Evolutionary conservation across 2,888 invertebrate genomes (phyloP).

Genomic region (Panopea generosa): DNA sequence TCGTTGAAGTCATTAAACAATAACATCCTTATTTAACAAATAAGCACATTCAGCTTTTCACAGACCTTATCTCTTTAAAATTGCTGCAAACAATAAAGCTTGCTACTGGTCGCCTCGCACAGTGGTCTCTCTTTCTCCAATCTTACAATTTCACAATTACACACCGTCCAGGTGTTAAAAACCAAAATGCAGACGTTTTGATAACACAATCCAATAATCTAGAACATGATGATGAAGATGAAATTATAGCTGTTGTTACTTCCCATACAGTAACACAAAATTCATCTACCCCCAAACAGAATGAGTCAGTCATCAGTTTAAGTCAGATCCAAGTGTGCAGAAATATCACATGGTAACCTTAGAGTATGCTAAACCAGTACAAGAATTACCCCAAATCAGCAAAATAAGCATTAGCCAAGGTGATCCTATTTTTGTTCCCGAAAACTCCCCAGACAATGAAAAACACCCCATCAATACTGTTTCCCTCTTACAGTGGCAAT

Average conservation of each 20-base stretch:
- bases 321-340: too few relatives aligned
- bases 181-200: slow-evolving; percentile 19
- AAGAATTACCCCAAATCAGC: too few relatives aligned
- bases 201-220: background rate
- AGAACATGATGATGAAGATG: background rate
- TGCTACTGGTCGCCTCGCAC: slow-evolving; percentile 1
- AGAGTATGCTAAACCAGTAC: slow-evolving; percentile 8
- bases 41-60: background rate
- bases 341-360: slow-evolving; percentile 14
- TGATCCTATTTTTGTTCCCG: background rate
- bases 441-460: background rate
- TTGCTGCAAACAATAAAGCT: background rate
- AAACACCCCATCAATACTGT: slow-evolving; percentile 1
- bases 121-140: slow-evolving; percentile 13
- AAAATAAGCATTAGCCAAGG: too few relatives aligned
- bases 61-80: background rate
- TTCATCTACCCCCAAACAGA: background rate
- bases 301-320: too few relatives aligned
- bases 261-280: too few relatives aligned
- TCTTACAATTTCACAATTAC: slow-evolving; percentile 13
- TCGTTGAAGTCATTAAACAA: slow-evolving; percentile 57
- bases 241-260: too few relatives aligned
- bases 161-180: slow-evolving; percentile 3
- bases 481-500: slow-evolving; percentile 31
- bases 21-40: slow-evolving; percentile 29